Evolutionary conservation across 2,797 vertebrate genomes (phyloP).

Genomic region (Gouania willdenowi): DNA sequence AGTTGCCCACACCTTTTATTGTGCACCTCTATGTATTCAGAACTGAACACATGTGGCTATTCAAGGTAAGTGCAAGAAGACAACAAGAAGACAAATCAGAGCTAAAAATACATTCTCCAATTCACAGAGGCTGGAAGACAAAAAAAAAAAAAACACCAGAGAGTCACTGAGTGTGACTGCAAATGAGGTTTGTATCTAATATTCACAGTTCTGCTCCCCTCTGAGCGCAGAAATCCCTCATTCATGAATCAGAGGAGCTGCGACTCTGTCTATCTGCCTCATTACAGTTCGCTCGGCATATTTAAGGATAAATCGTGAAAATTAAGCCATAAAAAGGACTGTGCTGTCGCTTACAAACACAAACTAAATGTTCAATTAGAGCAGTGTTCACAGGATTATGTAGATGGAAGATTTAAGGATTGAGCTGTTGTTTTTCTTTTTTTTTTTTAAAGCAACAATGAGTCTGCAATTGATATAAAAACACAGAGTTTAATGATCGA

Average conservation of each 20-base stretch:
- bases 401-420: no score
- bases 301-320: neutral
- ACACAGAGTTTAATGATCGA: no score
- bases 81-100: conserved; percentile 16
- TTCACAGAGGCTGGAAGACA: neutral
- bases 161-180: conserved; percentile 30
- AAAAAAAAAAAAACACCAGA: conserved; percentile 20
- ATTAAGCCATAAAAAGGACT: neutral
- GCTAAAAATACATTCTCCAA: no score
- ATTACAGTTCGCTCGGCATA: neutral
- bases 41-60: conserved; percentile 19
- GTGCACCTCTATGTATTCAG: no score
- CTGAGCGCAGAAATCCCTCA: neutral
- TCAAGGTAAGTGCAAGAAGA: conserved; percentile 39
- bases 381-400: no score
- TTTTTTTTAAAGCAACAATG: no score
- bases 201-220: neutral
- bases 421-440: no score
- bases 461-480: no score
- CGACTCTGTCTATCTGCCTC: neutral
- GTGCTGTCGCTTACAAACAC: no score
- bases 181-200: conserved; percentile 25
- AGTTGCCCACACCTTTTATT: no score
- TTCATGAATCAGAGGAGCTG: conserved; percentile 8
- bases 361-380: no score